phyloP scores from a whole-genome alignment of 2,113 vertebrate genomes.

The Lycocorax pyrrhopterus region DNA sequence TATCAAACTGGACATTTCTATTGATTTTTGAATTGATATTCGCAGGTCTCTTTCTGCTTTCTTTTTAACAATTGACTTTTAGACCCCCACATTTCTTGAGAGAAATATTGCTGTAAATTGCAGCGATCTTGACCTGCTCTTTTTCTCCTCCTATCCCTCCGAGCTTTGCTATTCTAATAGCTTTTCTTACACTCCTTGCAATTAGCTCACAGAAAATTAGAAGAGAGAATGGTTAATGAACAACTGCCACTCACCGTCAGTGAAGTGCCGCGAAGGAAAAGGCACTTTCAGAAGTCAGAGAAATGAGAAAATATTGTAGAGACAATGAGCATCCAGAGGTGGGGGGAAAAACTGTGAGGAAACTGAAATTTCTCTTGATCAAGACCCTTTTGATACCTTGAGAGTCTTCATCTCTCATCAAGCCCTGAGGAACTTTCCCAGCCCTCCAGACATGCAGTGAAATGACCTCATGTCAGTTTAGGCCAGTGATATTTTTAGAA shows the following conservation, averaged over 20 bases:
- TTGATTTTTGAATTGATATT: slow-evolving; percentile 57
- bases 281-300: not conserved
- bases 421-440: not conserved
- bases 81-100: not conserved
- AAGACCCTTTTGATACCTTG: not conserved
- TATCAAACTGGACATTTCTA: slow-evolving; percentile 6
- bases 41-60: not conserved
- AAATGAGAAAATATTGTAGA: not conserved
- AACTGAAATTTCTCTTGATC: not conserved
- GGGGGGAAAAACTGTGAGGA: not conserved
- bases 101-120: slow-evolving; percentile 33
- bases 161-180: not conserved
- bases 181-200: slow-evolving; percentile 1
- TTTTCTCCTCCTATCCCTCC: not conserved
- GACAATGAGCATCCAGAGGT: not conserved
- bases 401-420: not conserved
- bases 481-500: not conserved
- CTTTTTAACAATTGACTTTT: slow-evolving; percentile 39
- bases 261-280: not conserved
- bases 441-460: not conserved
- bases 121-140: not conserved
- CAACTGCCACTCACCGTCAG: slow-evolving; percentile 32
- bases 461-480: not conserved
- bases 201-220: slow-evolving; percentile 43
- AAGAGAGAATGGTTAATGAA: slow-evolving; percentile 35